A percentile compares a stretch with the other conserved stretches of the same genome.
Evolutionary conservation across 2,113 vertebrate species (phyloP).

Genomic region (Bubalus kerabau): DNA sequence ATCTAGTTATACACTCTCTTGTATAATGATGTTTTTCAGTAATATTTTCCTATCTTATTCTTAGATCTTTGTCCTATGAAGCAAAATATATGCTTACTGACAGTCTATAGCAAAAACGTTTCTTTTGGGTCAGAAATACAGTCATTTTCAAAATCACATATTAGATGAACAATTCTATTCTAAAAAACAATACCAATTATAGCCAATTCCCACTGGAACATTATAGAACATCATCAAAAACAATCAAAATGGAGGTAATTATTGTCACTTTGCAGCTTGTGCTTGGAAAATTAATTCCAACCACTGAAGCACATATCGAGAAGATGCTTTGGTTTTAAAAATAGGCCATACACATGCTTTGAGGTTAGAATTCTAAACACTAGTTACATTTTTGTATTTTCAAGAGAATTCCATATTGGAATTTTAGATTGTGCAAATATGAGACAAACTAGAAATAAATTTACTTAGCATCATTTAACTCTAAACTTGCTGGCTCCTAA

Average conservation of each 20-base stretch:
- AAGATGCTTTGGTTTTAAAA: slow-evolving; percentile 24
- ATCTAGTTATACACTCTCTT: neutral
- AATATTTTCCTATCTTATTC: neutral
- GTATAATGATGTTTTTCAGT: neutral
- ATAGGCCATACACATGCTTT: neutral
- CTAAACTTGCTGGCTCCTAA: neutral
- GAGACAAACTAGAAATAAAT: neutral
- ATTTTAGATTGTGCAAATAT: neutral
- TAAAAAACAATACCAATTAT: neutral
- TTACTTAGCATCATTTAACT: neutral
- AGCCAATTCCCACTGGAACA: neutral
- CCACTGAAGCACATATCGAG: neutral
- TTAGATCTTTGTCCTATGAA: neutral
- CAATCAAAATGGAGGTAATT: neutral
- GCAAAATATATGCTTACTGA: neutral
- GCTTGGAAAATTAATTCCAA: neutral
- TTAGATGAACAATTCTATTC: neutral
- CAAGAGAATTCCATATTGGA: neutral
- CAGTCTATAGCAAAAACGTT: neutral
- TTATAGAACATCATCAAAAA: neutral
- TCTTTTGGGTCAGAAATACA: neutral
- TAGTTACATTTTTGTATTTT: neutral
- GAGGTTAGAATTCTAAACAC: slow-evolving; percentile 24
- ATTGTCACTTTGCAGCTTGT: neutral
- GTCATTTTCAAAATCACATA: neutral